Conservation (phyloP, 2,888 invertebrate genomes). For the Conops quadrifasciatus region DNA sequence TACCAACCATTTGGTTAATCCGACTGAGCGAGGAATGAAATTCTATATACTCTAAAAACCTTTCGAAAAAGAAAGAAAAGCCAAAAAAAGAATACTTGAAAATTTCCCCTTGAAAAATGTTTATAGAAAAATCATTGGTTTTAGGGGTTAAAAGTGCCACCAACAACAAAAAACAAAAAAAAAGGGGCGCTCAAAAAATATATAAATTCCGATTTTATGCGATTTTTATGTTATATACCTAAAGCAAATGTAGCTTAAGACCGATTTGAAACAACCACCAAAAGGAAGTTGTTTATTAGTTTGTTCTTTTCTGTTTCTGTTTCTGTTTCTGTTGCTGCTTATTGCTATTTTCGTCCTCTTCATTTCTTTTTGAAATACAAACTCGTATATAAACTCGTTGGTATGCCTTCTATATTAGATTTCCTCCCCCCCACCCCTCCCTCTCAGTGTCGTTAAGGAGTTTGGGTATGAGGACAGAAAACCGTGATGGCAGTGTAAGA, state of each 20-base stretch:
- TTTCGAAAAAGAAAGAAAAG: no score
- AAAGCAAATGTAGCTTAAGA: background rate
- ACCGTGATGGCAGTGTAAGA: no score
- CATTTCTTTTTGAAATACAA: no score
- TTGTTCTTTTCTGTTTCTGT: background rate
- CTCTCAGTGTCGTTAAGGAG: no score
- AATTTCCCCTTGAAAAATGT: no score
- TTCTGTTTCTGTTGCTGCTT: background rate
- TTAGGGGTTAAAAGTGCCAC: background rate
- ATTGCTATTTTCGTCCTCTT: background rate
- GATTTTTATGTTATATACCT: conserved; percentile 55
- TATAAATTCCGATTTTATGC: conserved; percentile 49
- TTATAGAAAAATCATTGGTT: background rate
- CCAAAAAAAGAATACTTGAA: no score
- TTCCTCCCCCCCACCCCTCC: no score
- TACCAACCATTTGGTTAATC: background rate
- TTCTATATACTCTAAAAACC: background rate
- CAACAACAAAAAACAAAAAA: background rate
- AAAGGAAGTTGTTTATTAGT: background rate
- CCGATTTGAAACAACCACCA: background rate
- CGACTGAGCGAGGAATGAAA: background rate
- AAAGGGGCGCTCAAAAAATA: background rate
- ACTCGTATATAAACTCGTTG: no score
- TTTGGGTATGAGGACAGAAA: no score
- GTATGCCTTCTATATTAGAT: no score